Evolutionary conservation across 2,888 invertebrate genomes (phyloP), one percentile per base, ranked within the genome.

Genomic region (Apomyelois bistriatella): DNA sequence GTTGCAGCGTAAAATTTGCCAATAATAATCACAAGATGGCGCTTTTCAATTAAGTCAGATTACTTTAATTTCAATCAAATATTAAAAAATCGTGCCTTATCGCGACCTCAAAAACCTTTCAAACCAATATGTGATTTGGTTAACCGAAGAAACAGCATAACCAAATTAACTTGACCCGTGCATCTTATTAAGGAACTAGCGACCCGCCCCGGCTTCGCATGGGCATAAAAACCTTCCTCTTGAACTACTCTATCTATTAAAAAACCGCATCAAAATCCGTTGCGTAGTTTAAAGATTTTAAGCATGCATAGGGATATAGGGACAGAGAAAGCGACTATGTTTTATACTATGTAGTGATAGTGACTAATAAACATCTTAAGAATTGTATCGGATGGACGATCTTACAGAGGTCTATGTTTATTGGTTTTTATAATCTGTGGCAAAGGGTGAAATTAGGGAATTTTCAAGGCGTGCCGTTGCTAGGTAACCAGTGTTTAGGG

Each of bases 381-480:
- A n/a, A 28, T 17, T 46, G 13, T 16, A 30, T 28, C n/a, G 32
- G n/a, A 30, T 30, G n/a, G 36, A 12, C 5, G 43, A 12, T 28
- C 35, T 0, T 12, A 12, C 10, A 43, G 43, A 36, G 52, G 36
- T 52, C 52, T 43, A 1, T 4, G 9, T 12, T 22, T 13, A 35
- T 28, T 52, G 47, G 52, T 30, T 28, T 32, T 30, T 36, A 38
- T 41, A 47, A 40, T 52, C 35, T 47, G 12, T 12, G n/a, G 16
- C 17, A 52, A 41, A 52, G 81, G 81, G 77, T 80, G 69, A 74
- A 74, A 76, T 80, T 74, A 72, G 70, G 64, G 69, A 68, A 68
- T 74, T 67, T 55, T 53, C 64, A 54, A 66, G 62, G 62, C 86
- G 82, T 86, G 86, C 79, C 73, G 85, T 86, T 72, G 73, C 86